phyloP scores from a whole-genome alignment of 2,888 invertebrate genomes.

The Blastobasis adustella region DNA sequence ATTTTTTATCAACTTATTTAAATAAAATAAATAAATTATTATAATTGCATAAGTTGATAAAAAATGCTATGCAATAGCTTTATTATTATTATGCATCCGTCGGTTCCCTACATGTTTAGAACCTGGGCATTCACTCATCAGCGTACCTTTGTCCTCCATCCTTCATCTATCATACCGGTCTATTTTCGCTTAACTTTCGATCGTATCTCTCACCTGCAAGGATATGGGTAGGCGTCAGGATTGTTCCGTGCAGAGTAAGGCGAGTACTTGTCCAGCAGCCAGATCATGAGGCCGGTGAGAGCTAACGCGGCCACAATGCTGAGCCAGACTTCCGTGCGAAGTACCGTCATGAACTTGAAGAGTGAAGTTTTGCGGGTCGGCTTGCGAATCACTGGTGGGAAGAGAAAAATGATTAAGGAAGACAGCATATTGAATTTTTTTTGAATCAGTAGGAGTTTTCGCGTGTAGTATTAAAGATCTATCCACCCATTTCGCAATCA shows the following conservation, averaged over 20 bases:
- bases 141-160: too few relatives aligned
- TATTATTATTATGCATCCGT: too few relatives aligned
- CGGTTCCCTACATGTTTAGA: too few relatives aligned
- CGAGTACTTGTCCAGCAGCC: slow-evolving; percentile 91
- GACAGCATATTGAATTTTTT: background rate
- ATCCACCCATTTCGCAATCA: too few relatives aligned
- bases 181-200: too few relatives aligned
- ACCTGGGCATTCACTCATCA: too few relatives aligned
- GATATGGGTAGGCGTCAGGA: slow-evolving; percentile 85
- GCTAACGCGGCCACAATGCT: slow-evolving; percentile 89
- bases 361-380: slow-evolving; percentile 85
- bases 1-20: too few relatives aligned
- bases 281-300: slow-evolving; percentile 90
- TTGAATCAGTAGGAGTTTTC: background rate
- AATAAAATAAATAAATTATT: too few relatives aligned
- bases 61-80: too few relatives aligned
- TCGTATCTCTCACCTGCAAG: slow-evolving; percentile 50
- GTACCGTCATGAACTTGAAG: slow-evolving; percentile 95
- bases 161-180: too few relatives aligned
- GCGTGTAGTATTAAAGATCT: too few relatives aligned
- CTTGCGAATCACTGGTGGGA: slow-evolving; percentile 83
- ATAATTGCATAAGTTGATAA: too few relatives aligned
- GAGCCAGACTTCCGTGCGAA: slow-evolving; percentile 90
- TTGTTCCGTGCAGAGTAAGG: slow-evolving; percentile 92
- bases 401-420: slow-evolving; percentile 15